Evolutionary conservation across 2,113 vertebrate genomes (phyloP).

Genomic region (Hassar affinis): DNA sequence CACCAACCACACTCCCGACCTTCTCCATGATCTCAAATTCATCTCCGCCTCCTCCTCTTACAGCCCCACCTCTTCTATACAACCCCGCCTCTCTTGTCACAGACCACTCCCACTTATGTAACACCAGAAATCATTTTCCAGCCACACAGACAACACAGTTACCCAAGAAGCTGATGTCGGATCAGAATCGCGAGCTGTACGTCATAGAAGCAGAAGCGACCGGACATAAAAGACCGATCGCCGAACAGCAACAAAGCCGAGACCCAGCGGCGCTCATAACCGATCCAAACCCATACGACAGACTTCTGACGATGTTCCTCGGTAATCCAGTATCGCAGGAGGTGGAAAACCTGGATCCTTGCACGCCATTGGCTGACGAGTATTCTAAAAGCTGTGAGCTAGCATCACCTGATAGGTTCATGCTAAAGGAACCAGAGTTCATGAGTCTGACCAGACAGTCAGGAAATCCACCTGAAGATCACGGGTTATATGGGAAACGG

Average conservation of each 20-base stretch:
- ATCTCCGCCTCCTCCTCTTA: slow-evolving; percentile 49
- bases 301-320: slow-evolving; percentile 57
- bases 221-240: background rate
- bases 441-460: background rate
- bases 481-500: slow-evolving; percentile 5
- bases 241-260: slow-evolving; percentile 7
- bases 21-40: slow-evolving; percentile 45
- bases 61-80: slow-evolving; percentile 46
- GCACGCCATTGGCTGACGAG: slow-evolving; percentile 57
- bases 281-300: slow-evolving; percentile 62
- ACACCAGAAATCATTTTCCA: background rate
- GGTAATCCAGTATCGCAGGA: slow-evolving; percentile 42
- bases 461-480: background rate
- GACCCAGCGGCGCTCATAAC: slow-evolving; percentile 25
- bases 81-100: slow-evolving; percentile 42
- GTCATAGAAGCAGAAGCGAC: background rate
- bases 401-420: slow-evolving; percentile 47
- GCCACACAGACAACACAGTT: background rate
- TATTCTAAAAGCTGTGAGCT: slow-evolving; percentile 57
- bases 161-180: slow-evolving; percentile 18
- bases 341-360: slow-evolving; percentile 64
- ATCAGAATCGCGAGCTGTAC: slow-evolving; percentile 12
- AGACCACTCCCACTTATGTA: slow-evolving; percentile 30
- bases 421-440: slow-evolving; percentile 37
- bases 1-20: slow-evolving; percentile 49